Evolutionary conservation across 2,797 vertebrate species (phyloP), one percentile per base, ranked within the genome.

Genomic region (Eulemur mongoz): DNA sequence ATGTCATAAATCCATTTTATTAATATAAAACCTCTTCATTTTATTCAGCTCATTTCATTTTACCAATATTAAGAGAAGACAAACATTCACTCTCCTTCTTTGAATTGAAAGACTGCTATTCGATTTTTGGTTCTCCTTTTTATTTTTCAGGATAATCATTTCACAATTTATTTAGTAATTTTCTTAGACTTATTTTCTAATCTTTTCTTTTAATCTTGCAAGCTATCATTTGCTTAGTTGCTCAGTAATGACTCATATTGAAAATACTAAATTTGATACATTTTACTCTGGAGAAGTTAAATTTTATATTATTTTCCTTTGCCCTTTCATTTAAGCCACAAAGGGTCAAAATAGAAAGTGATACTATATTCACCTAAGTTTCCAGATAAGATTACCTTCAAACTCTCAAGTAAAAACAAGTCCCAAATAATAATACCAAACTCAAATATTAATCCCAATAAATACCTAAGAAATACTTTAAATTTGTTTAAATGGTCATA

Each of bases 221-320:
- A 92, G 30, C 43, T 50, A 23, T 6, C 32, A 75, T 85, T 92
- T 89, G 54, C 17, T 87, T 80, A 70, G 54, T 50, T 90, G 23
- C 12, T 35, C 82, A 92, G 40, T 30, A 72, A 5, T 89, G 57
- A 83, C 59, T 92, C 80, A 52, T 32, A 30, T 2, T 75, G 13
- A 84, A 76, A 76, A 80, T 20, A 78, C 15, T 70, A 81, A 38
- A 92, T 89, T 79, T 89, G 52, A 85, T 92, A 87, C 65, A 85
- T 93, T 91, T 90, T 65, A 80, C 5, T 25, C 48, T 78, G 52
- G 86, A 93, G 32, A 94, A 76, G 17, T 78, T 92, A 79, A 40
- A 73, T 22, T 96, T 90, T 54, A 17, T 85, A 79, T 75, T 80
- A 35, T 57, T 67, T 90, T 57, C 57, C 80, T 73, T 96, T 45